Base-by-base conservation (phyloP, 2,888 invertebrate genomes). In the Rotaria macrura region DNA sequence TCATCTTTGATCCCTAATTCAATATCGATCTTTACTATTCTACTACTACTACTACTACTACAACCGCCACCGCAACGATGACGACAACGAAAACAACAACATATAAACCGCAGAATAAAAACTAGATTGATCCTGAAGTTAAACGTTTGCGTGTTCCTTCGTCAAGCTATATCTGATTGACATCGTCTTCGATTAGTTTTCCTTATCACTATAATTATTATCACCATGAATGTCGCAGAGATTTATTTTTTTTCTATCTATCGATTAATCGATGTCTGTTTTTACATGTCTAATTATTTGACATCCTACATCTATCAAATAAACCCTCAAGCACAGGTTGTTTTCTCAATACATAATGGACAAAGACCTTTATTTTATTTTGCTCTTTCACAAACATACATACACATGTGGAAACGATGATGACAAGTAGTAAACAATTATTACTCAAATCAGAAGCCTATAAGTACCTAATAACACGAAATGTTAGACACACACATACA, bases 381-480 rank as follows among this genome's bases (percentile, higher is more conserved):
- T 57, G n/a, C 55, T 57, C n/a, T n/a, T 57, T 57, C 14, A 10
- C n/a, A 57, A 57, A 57, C 55, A 57, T 57, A 14, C 29, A n/a
- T 29, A 57, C 12, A 57, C 55, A 57, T 57, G 14, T 57, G 55
- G 55, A 57, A 57, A 29, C n/a, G 29, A 57, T 57, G 29, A 57
- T 57, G n/a, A n/a, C n/a, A 57, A n/a, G 25, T 57, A 57, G 6
- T 57, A n/a, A n/a, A 57, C 29, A 57, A 57, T 57, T n/a, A 57
- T n/a, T n/a, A 57, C n/a, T 57, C 55, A 29, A 57, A 57, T 57
- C 29, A 57, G 55, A 4, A 57, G 29, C 12, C 14, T 57, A 57
- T n/a, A 57, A 57, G 55, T 57, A 57, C 55, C 55, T 57, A 57
- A 57, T 57, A 57, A 57, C n/a, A 57, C n/a, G 55, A 57, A 57